These are phyloP conservation scores for Rhinoptilus africanus DNA, from an alignment of 2,113 vertebrate genomes.

Conservation along the genomic window DNA sequence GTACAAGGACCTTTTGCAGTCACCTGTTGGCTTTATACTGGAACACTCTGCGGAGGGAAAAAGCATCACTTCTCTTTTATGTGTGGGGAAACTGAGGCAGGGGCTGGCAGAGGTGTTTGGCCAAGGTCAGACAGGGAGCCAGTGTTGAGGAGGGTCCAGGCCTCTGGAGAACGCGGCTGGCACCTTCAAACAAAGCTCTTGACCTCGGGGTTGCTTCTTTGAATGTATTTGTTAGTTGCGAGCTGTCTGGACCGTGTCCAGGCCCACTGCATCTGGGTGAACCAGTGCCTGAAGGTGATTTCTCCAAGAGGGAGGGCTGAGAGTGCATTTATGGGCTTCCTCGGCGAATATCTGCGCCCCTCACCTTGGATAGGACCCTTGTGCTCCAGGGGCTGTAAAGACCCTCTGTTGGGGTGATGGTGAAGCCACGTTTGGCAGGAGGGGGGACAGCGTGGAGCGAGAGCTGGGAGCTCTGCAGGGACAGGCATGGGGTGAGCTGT, in stretches of 20 bases:
- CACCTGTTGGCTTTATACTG: accelerated
- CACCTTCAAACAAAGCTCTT: background rate
- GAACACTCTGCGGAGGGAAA: background rate
- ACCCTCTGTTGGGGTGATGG: accelerated
- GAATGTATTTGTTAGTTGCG: background rate
- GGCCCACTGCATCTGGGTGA: background rate
- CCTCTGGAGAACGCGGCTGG: background rate
- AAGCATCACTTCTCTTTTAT: background rate
- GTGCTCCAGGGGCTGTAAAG: background rate
- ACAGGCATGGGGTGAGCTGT: background rate
- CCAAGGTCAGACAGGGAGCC: background rate
- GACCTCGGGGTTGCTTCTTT: background rate
- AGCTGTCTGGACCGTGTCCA: background rate
- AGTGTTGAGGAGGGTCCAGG: background rate
- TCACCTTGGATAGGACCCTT: background rate
- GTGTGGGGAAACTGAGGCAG: background rate
- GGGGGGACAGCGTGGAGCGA: accelerated
- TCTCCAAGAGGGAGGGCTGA: background rate
- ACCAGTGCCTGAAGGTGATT: background rate
- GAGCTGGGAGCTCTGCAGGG: background rate
- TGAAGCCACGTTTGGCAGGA: background rate
- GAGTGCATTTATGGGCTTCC: background rate
- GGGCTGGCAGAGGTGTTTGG: background rate
- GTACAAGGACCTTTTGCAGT: background rate
- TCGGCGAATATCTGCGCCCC: accelerated